Conservation (phyloP, 1,140 invertebrate species). For the Augochlora pura region DNA sequence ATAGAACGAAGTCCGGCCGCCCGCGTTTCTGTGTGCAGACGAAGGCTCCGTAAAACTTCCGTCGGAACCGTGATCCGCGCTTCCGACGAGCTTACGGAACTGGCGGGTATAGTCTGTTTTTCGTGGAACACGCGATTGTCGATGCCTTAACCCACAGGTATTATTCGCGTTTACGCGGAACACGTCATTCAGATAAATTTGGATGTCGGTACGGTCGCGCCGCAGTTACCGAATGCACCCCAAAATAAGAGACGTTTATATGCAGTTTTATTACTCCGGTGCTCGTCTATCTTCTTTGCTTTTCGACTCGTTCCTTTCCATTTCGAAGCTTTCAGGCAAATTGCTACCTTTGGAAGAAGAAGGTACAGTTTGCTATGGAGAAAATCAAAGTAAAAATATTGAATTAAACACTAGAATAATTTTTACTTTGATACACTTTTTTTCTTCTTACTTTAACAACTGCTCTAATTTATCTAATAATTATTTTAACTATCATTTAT, state of each 20-base stretch:
- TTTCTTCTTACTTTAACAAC: too few relatives aligned
- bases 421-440: too few relatives aligned
- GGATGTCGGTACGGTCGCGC: constrained; percentile 25
- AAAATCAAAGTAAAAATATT: too few relatives aligned
- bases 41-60: constrained; percentile 14
- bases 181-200: constrained; percentile 63
- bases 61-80: constrained; percentile 18
- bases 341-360: too few relatives aligned
- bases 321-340: too few relatives aligned
- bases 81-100: constrained; percentile 11
- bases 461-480: too few relatives aligned
- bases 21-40: constrained; percentile 19
- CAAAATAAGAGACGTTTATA: neutral
- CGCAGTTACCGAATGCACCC: neutral
- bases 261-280: neutral
- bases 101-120: constrained; percentile 51
- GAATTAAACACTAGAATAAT: too few relatives aligned
- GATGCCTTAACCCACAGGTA: constrained; percentile 36
- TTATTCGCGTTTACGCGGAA: constrained; percentile 29
- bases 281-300: too few relatives aligned
- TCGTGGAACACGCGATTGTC: constrained; percentile 60
- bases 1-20: constrained; percentile 34
- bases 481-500: too few relatives aligned
- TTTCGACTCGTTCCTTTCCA: too few relatives aligned
- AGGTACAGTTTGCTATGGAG: too few relatives aligned